These are phyloP conservation scores for Cherax destructor DNA, from an alignment of 1,140 invertebrate species.

Conservation along the genomic window DNA sequence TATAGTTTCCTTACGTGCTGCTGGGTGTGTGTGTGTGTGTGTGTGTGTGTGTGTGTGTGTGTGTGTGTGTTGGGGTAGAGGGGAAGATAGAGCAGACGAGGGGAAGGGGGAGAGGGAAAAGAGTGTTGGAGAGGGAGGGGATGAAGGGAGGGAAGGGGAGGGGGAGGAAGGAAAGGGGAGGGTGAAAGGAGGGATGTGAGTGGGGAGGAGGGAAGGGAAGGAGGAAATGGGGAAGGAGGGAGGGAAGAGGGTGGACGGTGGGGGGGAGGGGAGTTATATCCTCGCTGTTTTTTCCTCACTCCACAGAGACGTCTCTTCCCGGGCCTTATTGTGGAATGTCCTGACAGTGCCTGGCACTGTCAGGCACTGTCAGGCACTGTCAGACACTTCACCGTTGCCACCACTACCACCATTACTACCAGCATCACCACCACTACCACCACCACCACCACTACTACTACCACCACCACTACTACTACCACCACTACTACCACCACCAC, in stretches of 20 bases:
- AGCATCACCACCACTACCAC: not conserved
- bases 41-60: no score
- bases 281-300: no score
- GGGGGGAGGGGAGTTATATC: no score
- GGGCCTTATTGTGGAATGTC: no score
- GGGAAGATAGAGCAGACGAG: not conserved
- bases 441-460: conserved; percentile 5
- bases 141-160: not conserved
- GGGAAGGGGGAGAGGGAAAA: not conserved
- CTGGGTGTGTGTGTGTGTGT: no score
- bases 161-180: not conserved
- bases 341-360: not conserved
- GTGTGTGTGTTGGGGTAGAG: no score
- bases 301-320: no score
- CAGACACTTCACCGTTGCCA: no score
- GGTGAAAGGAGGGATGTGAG: not conserved
- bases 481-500: conserved; percentile 9
- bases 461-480: not conserved
- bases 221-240: not conserved
- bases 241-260: not conserved
- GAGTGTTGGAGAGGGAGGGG: not conserved
- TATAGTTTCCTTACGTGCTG: no score
- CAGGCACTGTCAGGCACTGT: no score
- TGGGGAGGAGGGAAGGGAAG: not conserved
- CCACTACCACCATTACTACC: no score